A percentile compares a stretch with the other conserved stretches of the same genome.
These are phyloP conservation scores for Lithophane ornitopus DNA, from an alignment of 2,888 invertebrate species.

Conservation along the genomic window DNA sequence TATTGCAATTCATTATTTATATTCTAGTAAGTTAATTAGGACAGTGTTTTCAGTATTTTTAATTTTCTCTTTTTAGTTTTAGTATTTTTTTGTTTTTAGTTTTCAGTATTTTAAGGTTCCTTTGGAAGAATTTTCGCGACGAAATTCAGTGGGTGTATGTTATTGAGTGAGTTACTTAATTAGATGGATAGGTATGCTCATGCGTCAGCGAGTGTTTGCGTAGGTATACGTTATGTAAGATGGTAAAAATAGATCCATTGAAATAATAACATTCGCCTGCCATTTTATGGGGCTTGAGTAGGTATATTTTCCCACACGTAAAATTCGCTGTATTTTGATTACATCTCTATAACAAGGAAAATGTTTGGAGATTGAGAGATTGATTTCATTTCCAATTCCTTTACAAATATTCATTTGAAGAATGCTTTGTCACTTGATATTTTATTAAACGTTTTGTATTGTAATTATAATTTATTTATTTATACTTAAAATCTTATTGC, in stretches of 20 bases:
- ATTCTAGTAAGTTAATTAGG: too few species aligned
- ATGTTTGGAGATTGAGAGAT: too few species aligned
- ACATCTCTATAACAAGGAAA: background rate
- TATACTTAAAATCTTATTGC: too few species aligned
- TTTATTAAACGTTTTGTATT: too few species aligned
- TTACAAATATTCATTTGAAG: background rate
- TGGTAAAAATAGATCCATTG: slow-evolving; percentile 10
- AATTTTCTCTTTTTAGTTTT: too few species aligned
- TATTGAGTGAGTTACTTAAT: slow-evolving; percentile 15
- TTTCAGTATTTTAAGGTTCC: background rate
- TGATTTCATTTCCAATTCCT: background rate
- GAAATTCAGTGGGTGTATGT: background rate
- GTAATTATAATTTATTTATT: too few species aligned
- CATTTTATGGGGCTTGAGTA: background rate
- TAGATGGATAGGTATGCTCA: background rate
- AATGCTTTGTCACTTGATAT: too few species aligned
- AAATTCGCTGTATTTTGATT: background rate
- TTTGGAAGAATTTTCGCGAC: background rate
- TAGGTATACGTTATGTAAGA: slow-evolving; percentile 22
- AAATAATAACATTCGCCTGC: background rate
- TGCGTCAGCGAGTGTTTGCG: slow-evolving; percentile 22
- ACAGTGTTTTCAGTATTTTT: too few species aligned
- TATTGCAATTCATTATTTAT: too few species aligned
- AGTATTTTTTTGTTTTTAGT: too few species aligned
- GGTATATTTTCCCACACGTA: background rate